phyloP scores from a whole-genome alignment of 2,797 vertebrate species.

The Tachyglossus aculeatus region DNA sequence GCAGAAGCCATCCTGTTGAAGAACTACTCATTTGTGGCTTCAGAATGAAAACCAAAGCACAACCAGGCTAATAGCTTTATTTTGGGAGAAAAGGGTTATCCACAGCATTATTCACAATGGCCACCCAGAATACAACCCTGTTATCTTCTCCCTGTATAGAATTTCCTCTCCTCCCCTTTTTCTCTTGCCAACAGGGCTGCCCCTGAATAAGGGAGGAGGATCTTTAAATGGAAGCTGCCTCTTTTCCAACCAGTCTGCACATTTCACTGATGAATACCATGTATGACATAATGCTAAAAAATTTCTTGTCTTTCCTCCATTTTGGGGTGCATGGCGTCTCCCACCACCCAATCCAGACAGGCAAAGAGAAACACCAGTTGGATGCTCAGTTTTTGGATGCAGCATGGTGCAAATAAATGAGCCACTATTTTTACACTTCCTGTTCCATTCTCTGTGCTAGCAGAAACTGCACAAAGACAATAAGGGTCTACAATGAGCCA shows the following conservation, averaged over 20 bases:
- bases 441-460: slow-evolving; percentile 25
- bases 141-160: neutral
- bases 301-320: slow-evolving; percentile 44
- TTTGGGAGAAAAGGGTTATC: slow-evolving; percentile 17
- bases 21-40: neutral
- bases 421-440: slow-evolving; percentile 25
- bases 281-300: slow-evolving; percentile 42
- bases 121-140: slow-evolving; percentile 8
- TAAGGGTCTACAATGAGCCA: neutral
- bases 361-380: slow-evolving; percentile 1
- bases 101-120: neutral
- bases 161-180: slow-evolving; percentile 43
- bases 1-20: neutral
- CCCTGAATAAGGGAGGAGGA: slow-evolving; percentile 43
- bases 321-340: slow-evolving; percentile 25
- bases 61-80: neutral
- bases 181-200: slow-evolving; percentile 39
- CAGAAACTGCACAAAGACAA: slow-evolving; percentile 17
- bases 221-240: slow-evolving; percentile 31
- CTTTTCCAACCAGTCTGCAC: slow-evolving; percentile 32
- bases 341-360: slow-evolving; percentile 52
- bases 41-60: neutral
- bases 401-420: slow-evolving; percentile 29
- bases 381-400: slow-evolving; percentile 29
- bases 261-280: slow-evolving; percentile 49